phyloP scores from a whole-genome alignment of 2,888 invertebrate species.

The Agrotis segetum region DNA sequence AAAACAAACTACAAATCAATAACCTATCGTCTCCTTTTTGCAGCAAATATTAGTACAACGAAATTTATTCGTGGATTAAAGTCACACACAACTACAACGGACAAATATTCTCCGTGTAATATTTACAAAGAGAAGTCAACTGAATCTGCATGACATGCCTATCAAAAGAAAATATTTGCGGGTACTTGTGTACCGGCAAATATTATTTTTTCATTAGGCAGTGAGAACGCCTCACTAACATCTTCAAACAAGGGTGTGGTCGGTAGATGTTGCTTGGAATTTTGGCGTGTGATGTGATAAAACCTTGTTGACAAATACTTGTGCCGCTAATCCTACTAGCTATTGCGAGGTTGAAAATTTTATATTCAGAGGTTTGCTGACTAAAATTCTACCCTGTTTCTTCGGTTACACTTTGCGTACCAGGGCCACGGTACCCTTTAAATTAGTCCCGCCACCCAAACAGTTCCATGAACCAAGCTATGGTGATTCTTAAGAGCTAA shows the following conservation, averaged over 20 bases:
- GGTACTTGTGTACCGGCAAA: constrained; percentile 28
- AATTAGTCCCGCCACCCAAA: no score
- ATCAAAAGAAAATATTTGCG: constrained; percentile 53
- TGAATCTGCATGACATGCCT: constrained; percentile 46
- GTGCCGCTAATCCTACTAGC: background rate
- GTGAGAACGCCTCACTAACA: constrained; percentile 21
- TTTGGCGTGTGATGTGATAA: background rate
- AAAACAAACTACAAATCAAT: background rate
- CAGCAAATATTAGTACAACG: constrained; percentile 19
- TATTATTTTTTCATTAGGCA: constrained; percentile 58
- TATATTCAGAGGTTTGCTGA: no score
- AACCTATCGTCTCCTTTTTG: constrained; percentile 22
- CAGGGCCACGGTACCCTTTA: no score
- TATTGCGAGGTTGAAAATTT: background rate
- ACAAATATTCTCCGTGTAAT: constrained; percentile 30
- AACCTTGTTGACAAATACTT: background rate
- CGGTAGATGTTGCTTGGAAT: background rate
- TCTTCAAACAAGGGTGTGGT: constrained; percentile 41
- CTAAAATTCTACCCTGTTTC: no score
- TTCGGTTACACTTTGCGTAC: no score
- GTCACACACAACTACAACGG: constrained; percentile 31
- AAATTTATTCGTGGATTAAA: constrained; percentile 45
- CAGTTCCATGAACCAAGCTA: no score
- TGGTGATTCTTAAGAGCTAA: background rate
- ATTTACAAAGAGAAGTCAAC: constrained; percentile 42